Conservation (phyloP, 2,888 invertebrate genomes). For the Pyrochroa serraticornis region DNA sequence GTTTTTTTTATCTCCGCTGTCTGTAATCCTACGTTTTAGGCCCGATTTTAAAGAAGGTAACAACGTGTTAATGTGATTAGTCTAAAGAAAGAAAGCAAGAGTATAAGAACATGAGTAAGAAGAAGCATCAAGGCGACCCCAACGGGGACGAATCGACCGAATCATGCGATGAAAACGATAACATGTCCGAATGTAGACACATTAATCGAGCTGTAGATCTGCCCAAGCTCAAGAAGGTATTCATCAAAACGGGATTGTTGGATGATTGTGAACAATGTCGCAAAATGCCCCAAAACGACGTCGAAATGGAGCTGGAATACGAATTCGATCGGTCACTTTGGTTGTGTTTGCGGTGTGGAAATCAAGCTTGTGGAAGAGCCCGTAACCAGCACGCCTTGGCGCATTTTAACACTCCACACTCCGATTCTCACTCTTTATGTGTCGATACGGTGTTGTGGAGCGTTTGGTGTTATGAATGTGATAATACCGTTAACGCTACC, state of each 20-base stretch:
- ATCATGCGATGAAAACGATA: constrained; percentile 71
- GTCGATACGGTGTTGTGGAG: constrained; percentile 74
- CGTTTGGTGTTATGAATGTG: constrained; percentile 82
- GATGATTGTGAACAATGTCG: constrained; percentile 61
- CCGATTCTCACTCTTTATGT: constrained; percentile 76
- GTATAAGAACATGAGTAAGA: constrained; percentile 68
- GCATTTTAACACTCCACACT: constrained; percentile 77
- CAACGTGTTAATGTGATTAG: constrained; percentile 26
- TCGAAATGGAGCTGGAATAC: constrained; percentile 47
- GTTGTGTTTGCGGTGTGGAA: constrained; percentile 84
- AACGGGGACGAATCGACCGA: constrained; percentile 73
- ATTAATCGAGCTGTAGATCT: constrained; percentile 72
- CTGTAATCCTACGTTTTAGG: background rate
- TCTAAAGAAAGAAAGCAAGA: constrained; percentile 2
- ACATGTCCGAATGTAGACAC: constrained; percentile 70
- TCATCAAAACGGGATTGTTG: constrained; percentile 58
- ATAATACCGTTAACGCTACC: constrained; percentile 68
- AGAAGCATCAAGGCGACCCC: constrained; percentile 74
- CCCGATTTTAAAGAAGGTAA: constrained; percentile 14
- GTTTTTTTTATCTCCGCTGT: constrained; percentile 1
- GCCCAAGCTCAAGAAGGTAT: constrained; percentile 62
- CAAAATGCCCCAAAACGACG: constrained; percentile 31
- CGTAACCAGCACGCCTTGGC: constrained; percentile 73
- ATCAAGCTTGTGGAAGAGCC: constrained; percentile 74
- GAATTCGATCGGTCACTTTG: constrained; percentile 66